phyloP scores from a whole-genome alignment of 2,113 vertebrate species.

The Pteropus alecto region DNA sequence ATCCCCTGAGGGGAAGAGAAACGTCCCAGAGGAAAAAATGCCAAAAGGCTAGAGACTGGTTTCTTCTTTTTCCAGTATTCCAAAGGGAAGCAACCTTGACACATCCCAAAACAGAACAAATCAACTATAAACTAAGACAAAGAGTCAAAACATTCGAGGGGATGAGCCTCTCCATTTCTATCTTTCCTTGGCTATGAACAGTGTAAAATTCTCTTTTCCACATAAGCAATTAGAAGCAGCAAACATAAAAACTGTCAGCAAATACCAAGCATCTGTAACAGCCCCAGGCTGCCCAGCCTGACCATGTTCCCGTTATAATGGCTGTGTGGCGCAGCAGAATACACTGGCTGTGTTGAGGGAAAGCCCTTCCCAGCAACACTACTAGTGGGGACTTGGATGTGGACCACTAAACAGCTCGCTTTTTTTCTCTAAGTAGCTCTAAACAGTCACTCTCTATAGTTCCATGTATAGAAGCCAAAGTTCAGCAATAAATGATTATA shows the following conservation, averaged over 20 bases:
- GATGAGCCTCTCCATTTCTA: neutral
- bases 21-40: neutral
- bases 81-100: neutral
- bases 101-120: neutral
- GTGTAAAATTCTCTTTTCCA: neutral
- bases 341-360: neutral
- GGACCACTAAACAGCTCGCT: neutral
- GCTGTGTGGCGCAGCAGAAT: neutral
- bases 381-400: neutral
- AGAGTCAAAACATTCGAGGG: neutral
- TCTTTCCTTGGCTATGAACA: neutral
- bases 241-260: neutral
- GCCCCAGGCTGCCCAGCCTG: neutral
- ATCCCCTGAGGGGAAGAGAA: neutral
- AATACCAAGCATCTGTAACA: neutral
- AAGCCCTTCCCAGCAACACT: neutral
- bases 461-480: neutral
- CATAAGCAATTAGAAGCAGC: neutral
- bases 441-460: neutral
- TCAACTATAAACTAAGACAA: neutral
- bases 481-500: neutral
- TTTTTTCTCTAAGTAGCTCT: neutral
- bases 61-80: neutral
- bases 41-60: neutral
- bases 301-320: no score